These are phyloP conservation scores for Hephaestus fuliginosus DNA, from an alignment of 2,797 vertebrate species.

Conservation along the genomic window DNA sequence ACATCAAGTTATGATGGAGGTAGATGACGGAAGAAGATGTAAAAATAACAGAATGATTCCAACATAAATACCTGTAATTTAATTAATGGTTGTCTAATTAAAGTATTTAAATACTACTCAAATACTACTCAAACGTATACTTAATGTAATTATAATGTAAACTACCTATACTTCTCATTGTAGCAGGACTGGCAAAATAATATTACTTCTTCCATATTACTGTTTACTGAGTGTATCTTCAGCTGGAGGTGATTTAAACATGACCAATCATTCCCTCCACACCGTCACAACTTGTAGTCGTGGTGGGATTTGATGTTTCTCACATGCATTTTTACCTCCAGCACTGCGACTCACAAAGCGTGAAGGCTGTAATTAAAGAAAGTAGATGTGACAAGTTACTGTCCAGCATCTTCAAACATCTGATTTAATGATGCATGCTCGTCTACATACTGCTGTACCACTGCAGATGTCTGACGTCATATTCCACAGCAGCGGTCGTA, in stretches of 20 bases:
- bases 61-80: too few relatives aligned
- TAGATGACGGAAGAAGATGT: too few relatives aligned
- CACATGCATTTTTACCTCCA: neutral
- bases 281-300: neutral
- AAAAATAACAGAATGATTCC: too few relatives aligned
- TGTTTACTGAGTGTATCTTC: neutral
- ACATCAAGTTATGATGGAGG: too few relatives aligned
- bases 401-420: neutral
- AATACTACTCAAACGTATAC: too few relatives aligned
- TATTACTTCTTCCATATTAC: too few relatives aligned
- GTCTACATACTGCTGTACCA: too few relatives aligned
- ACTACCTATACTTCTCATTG: neutral
- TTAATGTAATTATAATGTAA: too few relatives aligned
- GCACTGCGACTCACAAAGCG: neutral
- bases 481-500: neutral
- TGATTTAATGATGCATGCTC: neutral
- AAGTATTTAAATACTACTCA: too few relatives aligned
- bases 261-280: neutral
- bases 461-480: neutral
- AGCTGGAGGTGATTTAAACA: neutral
- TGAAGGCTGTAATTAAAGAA: slow-evolving; percentile 21
- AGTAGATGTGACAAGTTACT: neutral
- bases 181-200: neutral
- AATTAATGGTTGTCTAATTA: too few relatives aligned
- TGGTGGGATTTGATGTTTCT: slow-evolving; percentile 28